Base-by-base conservation (phyloP, 2,888 invertebrate species). In the Pseudococcus longispinus region DNA sequence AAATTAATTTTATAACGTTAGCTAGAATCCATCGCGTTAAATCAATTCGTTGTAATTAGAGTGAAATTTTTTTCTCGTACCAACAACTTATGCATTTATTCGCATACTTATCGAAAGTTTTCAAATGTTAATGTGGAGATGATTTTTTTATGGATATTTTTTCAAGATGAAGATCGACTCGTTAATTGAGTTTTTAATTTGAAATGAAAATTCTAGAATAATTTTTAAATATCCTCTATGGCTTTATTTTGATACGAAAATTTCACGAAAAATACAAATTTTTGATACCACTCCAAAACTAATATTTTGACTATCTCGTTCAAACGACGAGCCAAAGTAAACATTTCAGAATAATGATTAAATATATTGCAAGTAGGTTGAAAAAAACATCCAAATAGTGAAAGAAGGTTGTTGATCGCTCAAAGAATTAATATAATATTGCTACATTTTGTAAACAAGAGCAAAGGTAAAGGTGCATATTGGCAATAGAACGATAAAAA, bases 401-500 rank as follows among this genome's bases (percentile, higher is more conserved):
- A 65, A 9, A 23, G 26, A 65, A 65, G 65, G 23, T 70, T 18
- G 6, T 70, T 29, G 70, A 29, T 29, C 18, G 70, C 5, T 4
- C 29, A 1, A 5, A 8, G 15, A 70, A 70, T 70, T 18, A 32
- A 26, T 70, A 26, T 26, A 51, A 18, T 70, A 70, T 70, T 70
- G 29, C 70, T 4, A 70, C 26, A 70, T 70, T 29, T 70, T 70
- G 18, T 29, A 70, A 70, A 70, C 18, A 70, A 70, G 70, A 70
- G 70, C 70, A 70, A 70, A 70, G 70, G 70, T 70, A 29, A 15
- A 70, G 15, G 70, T 70, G 6, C 70, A 70, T 32, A 60, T 55
- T 55, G n/a, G 60, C 23, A 6, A 23, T 60, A 2, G 23, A 11
- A 60, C 23, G 23, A 60, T 20, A 32, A 70, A 70, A 70, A 15